Conservation (phyloP, 2,113 vertebrate genomes). For the Python bivittatus region DNA sequence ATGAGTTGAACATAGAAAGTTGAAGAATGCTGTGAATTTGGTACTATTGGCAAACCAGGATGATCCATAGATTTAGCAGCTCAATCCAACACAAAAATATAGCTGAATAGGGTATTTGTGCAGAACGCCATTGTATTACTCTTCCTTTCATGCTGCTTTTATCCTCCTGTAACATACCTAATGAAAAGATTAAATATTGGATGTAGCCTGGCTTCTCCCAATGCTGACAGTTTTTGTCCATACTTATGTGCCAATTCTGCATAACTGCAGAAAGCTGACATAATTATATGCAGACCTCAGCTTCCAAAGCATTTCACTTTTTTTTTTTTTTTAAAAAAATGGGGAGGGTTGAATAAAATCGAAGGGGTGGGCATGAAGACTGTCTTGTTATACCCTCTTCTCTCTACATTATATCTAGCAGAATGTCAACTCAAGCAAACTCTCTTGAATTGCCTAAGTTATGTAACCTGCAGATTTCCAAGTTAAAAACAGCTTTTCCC, state of each 20-base stretch:
- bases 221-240: slow-evolving; percentile 1
- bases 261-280: slow-evolving; percentile 36
- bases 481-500: neutral
- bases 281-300: neutral
- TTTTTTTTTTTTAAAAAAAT: neutral
- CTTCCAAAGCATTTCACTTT: neutral
- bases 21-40: neutral
- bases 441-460: neutral
- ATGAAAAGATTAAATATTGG: neutral
- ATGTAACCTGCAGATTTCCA: neutral
- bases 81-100: neutral
- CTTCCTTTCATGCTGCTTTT: neutral
- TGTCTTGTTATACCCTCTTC: neutral
- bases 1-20: neutral
- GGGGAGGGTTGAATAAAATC: neutral
- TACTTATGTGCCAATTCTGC: neutral
- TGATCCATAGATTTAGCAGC: neutral
- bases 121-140: slow-evolving; percentile 1
- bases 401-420: neutral
- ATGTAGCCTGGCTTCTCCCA: neutral
- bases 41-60: neutral
- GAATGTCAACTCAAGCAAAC: neutral
- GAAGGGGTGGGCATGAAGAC: too few relatives aligned
- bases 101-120: neutral
- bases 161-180: neutral